Conservation (phyloP, 2,113 vertebrate genomes). For the Hylia prasina region DNA sequence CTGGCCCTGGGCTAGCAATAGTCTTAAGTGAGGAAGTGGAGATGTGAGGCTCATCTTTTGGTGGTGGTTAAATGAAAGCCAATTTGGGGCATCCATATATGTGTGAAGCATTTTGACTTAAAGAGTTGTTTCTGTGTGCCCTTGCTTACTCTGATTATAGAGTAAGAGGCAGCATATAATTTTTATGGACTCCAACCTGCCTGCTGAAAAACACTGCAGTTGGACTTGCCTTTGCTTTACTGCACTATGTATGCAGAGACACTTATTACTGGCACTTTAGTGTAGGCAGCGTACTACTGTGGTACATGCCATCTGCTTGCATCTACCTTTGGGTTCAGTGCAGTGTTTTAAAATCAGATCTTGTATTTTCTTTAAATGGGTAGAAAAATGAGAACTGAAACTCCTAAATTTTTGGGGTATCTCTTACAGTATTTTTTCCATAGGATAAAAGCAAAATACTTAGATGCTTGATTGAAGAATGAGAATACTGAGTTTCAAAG, state of each 20-base stretch:
- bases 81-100: fast-evolving
- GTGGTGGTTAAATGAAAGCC: neutral
- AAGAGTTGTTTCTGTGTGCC: neutral
- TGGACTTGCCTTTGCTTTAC: neutral
- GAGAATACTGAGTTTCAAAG: neutral
- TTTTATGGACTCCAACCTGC: neutral
- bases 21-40: neutral
- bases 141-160: neutral
- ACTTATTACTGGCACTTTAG: neutral
- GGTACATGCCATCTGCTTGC: neutral
- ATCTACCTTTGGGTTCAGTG: neutral
- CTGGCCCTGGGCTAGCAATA: neutral
- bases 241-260: neutral
- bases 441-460: neutral
- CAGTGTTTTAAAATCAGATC: neutral
- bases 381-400: neutral
- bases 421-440: neutral
- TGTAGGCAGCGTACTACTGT: neutral
- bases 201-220: neutral
- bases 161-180: neutral
- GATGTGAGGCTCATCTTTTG: neutral
- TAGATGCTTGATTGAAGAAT: neutral
- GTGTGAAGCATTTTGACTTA: neutral
- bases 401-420: neutral
- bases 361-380: neutral